A percentile compares a stretch with the other conserved stretches of the same genome.
Conservation (phyloP, 2,888 invertebrate species). For the Drosophila tripunctata region DNA sequence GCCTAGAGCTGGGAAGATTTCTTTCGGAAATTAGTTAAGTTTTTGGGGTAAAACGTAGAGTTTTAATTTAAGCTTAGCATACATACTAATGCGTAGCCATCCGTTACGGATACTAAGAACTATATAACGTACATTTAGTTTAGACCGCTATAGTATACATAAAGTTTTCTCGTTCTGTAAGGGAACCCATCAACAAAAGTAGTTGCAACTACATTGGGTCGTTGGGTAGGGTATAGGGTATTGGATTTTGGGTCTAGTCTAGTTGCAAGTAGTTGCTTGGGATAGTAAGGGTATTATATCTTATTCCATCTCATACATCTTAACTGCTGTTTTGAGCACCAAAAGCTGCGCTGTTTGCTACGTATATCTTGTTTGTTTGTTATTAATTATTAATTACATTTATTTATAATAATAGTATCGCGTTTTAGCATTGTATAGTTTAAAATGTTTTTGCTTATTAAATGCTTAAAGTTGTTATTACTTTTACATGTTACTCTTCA, state of each 20-base stretch:
- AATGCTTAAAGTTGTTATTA: conserved; percentile 67
- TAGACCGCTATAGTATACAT: conserved; percentile 66
- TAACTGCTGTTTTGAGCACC: conserved; percentile 59
- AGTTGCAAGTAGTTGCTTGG: conserved; percentile 32
- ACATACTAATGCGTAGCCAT: conserved; percentile 60
- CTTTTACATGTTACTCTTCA: conserved; percentile 40
- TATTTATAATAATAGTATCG: conserved; percentile 62
- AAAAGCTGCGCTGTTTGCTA: conserved; percentile 63
- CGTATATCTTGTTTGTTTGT: conserved; percentile 35
- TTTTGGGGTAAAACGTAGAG: conserved; percentile 48
- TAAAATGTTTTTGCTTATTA: conserved; percentile 66
- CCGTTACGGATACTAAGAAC: conserved; percentile 65
- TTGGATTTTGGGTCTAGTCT: conserved; percentile 32
- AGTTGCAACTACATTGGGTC: conserved; percentile 5
- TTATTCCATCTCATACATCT: conserved; percentile 31
- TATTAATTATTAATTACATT: conserved; percentile 54
- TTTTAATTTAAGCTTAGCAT: conserved; percentile 58
- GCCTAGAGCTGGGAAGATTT: conserved; percentile 46
- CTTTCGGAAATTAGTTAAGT: conserved; percentile 46
- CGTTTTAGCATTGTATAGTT: conserved; percentile 47
- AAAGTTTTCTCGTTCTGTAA: conserved; percentile 24
- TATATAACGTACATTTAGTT: conserved; percentile 72
- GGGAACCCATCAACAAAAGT: conserved; percentile 7
- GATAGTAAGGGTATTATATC: conserved; percentile 43
- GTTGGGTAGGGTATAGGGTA: background rate